Conservation (phyloP, 2,113 vertebrate genomes). For the Cyanistes caeruleus region DNA sequence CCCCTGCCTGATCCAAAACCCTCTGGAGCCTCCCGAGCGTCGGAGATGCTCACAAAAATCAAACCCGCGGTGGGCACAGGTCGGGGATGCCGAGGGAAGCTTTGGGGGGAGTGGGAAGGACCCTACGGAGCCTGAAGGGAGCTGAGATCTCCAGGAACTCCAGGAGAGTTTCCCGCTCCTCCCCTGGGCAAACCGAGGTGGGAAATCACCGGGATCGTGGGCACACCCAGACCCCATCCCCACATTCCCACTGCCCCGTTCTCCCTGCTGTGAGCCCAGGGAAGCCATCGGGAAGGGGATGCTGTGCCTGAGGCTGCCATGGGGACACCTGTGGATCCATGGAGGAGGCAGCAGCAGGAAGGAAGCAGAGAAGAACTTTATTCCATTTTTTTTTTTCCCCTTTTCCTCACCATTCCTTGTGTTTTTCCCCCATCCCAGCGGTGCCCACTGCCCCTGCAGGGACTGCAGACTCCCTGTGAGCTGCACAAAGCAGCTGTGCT, state of each 20-base stretch:
- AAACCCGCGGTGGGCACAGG: not conserved
- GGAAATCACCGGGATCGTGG: rapidly evolving
- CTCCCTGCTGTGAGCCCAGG: not conserved
- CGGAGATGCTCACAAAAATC: not conserved
- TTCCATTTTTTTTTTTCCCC: rapidly evolving
- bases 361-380: not conserved
- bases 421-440: not conserved
- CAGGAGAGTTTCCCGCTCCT: not conserved
- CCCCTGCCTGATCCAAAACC: not conserved
- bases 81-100: no score
- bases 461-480: not conserved
- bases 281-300: rapidly evolving
- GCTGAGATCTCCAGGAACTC: not conserved
- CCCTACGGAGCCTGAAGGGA: not conserved
- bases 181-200: not conserved
- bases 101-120: not conserved
- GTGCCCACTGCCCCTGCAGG: not conserved
- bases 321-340: not conserved
- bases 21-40: not conserved
- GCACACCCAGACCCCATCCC: not conserved
- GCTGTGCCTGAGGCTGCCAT: not conserved
- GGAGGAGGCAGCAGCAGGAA: not conserved
- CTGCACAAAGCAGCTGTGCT: not conserved
- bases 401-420: not conserved
- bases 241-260: no score